Evolutionary conservation across 2,113 vertebrate species (phyloP), one percentile per base, ranked within the genome.

Genomic region (Poecile atricapillus): DNA sequence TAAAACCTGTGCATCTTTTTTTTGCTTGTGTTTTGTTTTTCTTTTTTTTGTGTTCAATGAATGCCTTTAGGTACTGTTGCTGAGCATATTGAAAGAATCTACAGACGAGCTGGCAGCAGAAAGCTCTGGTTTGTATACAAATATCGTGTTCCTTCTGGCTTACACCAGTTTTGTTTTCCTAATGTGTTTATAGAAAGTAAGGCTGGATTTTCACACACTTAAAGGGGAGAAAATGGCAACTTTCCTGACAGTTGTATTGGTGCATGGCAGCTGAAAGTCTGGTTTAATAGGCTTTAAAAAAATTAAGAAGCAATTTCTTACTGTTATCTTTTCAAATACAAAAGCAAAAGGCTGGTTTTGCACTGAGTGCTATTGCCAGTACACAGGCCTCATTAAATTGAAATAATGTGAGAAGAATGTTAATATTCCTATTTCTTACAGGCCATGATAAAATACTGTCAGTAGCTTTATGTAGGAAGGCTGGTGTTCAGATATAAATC

Each of bases 31-130:
- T 50, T 69, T 68, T 74, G 20, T 74, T 62, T 18, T 19, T 39
- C 35, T 37, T n/a, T 33, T 19, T 33, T 46, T 59, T 47, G 50
- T 65, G 96, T 97, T 33, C 4, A 39, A 43, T 43, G 14, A 81
- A 85, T 91, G 49, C 81, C 37, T 91, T 97, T 98, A 99, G 98
- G 98, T 97, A 97, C 98, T 70, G 95, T 99, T 94, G 98, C 96
- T 94, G 98, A 99, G 52, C 98, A 99, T 89, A 97, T 99, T 96
- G 99, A 99, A 97, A 98, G 99, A 94, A 98, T 99, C 98, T 99
- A 99, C 95, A 98, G 99, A 96, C 98, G 98, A 98, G 99, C 99
- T 56, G 99, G 99, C 83, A 99, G 98, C 98, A 98, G 98, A 94
- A 99, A 99, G 87, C 99, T 99, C 98, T 99, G 99, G 99, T 99